phyloP scores from a whole-genome alignment of 2,888 invertebrate genomes.

The Tribolium freemani region DNA sequence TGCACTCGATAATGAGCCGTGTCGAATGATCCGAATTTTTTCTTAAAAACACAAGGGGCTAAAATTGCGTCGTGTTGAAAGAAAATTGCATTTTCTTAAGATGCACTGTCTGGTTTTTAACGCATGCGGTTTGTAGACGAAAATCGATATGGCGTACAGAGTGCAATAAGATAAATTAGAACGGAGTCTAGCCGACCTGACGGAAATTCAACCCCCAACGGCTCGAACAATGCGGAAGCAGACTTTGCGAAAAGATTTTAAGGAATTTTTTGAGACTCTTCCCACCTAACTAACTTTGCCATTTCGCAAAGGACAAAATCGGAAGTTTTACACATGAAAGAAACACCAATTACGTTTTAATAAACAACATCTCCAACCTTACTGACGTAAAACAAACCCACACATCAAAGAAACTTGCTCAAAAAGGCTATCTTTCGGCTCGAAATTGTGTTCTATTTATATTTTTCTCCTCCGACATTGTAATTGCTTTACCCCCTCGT shows the following conservation, averaged over 20 bases:
- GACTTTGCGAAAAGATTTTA: too few species aligned
- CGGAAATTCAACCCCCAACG: slow-evolving; percentile 19
- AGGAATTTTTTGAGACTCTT: too few species aligned
- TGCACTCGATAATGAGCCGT: slow-evolving; percentile 18
- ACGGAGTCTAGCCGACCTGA: slow-evolving; percentile 27
- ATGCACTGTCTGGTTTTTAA: slow-evolving; percentile 43
- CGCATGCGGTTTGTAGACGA: slow-evolving; percentile 43
- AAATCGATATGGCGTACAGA: slow-evolving; percentile 55
- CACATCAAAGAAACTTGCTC: too few species aligned
- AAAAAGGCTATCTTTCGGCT: neutral
- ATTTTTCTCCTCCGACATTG: neutral
- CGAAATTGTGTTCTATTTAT: too few species aligned
- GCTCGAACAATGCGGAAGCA: slow-evolving; percentile 28
- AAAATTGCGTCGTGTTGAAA: too few species aligned
- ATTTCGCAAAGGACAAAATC: too few species aligned
- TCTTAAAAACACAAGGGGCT: neutral
- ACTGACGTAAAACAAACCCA: too few species aligned
- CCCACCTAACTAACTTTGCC: too few species aligned
- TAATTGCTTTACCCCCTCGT: neutral
- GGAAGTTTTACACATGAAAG: too few species aligned
- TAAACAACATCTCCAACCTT: too few species aligned
- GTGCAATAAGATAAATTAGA: slow-evolving; percentile 57
- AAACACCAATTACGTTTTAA: too few species aligned
- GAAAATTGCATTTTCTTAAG: slow-evolving; percentile 31
- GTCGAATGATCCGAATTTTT: slow-evolving; percentile 1